These are phyloP conservation scores for Lasioglossum villosulum DNA, from an alignment of 2,888 invertebrate species.

Conservation along the genomic window DNA sequence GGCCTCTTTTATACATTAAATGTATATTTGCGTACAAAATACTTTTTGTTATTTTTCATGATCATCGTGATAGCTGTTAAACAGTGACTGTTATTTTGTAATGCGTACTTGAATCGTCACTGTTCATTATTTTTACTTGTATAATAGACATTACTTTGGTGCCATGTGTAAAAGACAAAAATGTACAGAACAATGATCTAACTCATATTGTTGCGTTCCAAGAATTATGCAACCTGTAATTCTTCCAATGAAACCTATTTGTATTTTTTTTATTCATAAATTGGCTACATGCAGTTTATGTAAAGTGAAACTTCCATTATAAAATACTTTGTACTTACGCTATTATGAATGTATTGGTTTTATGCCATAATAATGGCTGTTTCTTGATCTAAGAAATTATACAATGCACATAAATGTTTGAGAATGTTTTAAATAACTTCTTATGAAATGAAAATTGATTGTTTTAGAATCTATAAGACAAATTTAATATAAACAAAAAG, in stretches of 20 bases:
- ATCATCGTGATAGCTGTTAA: conserved; percentile 21
- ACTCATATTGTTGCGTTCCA: conserved; percentile 31
- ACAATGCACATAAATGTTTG: conserved; percentile 42
- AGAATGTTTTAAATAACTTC: conserved; percentile 42
- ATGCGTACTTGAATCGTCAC: conserved; percentile 54
- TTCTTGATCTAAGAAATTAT: conserved; percentile 56
- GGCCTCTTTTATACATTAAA: conserved; percentile 47
- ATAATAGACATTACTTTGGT: conserved; percentile 42
- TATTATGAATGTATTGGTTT: conserved; percentile 49
- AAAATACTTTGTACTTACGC: conserved; percentile 44
- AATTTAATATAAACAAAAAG: conserved; percentile 21
- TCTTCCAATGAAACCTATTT: conserved; percentile 32
- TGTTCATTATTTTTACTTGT: conserved; percentile 44
- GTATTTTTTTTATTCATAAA: conserved; percentile 58
- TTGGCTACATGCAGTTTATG: conserved; percentile 46
- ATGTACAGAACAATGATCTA: conserved; percentile 42
- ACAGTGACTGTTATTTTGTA: conserved; percentile 53
- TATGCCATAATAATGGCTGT: conserved; percentile 48
- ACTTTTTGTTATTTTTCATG: conserved; percentile 49
- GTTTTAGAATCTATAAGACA: conserved; percentile 26
- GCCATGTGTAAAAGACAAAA: conserved; percentile 37
- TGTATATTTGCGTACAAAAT: conserved; percentile 60
- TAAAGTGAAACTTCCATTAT: conserved; percentile 52
- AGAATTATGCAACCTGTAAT: conserved; percentile 50
- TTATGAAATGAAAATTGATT: conserved; percentile 27